Percentiles rank a stretch among this genome's conserved stretches.
Conservation (phyloP, 2,797 vertebrate genomes). For the Halcyon badia region DNA sequence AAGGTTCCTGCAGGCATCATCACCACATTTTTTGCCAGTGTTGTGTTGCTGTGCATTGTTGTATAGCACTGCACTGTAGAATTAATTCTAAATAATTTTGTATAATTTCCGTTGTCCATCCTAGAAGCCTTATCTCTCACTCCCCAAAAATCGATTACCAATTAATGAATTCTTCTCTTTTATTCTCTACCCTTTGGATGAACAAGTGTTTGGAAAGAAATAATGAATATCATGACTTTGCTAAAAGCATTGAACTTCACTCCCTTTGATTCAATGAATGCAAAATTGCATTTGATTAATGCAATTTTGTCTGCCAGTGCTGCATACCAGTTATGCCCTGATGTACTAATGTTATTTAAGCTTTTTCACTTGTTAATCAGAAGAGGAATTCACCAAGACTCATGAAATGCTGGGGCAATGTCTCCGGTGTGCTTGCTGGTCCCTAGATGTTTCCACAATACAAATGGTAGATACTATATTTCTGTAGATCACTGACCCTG, state of each 20-base stretch:
- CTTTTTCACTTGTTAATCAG: background rate
- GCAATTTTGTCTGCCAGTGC: background rate
- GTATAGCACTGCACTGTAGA: background rate
- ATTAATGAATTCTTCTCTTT: background rate
- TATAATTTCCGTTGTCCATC: background rate
- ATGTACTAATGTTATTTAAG: background rate
- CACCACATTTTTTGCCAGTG: background rate
- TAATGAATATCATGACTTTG: background rate
- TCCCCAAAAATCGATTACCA: background rate
- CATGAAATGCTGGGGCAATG: background rate
- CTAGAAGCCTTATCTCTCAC: background rate
- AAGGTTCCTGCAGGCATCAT: background rate
- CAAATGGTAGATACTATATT: background rate
- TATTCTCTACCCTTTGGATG: background rate
- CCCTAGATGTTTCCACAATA: background rate
- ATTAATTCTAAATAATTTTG: background rate
- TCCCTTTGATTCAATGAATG: background rate
- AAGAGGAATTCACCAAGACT: background rate
- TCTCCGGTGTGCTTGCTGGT: background rate
- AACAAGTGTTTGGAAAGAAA: background rate
- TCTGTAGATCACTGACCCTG: background rate
- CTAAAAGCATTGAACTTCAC: background rate
- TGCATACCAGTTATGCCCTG: background rate
- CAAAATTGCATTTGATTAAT: fast-evolving
- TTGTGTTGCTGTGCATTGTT: background rate